These are phyloP conservation scores for Lagocephalus sceleratus DNA, from an alignment of 2,797 vertebrate genomes.

Conservation along the genomic window DNA sequence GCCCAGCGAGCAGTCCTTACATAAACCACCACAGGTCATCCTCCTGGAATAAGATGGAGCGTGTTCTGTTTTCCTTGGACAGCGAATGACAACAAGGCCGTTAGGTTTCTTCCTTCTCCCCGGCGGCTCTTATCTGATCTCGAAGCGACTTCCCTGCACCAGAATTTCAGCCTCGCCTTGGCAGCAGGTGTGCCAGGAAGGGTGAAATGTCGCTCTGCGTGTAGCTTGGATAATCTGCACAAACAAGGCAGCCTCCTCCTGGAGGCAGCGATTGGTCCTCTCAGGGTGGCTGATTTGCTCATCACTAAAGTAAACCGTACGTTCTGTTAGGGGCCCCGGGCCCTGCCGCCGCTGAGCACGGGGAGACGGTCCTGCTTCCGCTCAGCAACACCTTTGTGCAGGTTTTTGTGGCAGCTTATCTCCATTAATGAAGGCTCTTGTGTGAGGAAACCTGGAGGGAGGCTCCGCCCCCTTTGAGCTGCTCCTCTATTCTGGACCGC, in stretches of 20 bases:
- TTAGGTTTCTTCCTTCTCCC: not conserved
- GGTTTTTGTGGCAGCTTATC: not conserved
- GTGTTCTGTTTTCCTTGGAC: constrained; percentile 58
- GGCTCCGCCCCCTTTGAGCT: constrained; percentile 40
- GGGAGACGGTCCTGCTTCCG: no score
- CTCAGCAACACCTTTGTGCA: no score
- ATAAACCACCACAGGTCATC: constrained; percentile 62
- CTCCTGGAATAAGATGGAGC: constrained; percentile 57
- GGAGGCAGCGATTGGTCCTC: constrained; percentile 26
- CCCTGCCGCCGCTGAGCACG: no score
- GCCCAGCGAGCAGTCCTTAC: constrained; percentile 59
- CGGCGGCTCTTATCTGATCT: constrained; percentile 1
- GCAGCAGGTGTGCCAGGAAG: not conserved
- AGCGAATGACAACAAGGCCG: constrained; percentile 20
- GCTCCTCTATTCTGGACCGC: no score
- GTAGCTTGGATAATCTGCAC: constrained; percentile 29
- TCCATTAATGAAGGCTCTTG: not conserved
- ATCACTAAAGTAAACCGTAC: not conserved
- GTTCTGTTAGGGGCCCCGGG: no score
- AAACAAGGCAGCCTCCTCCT: constrained; percentile 3
- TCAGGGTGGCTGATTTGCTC: not conserved
- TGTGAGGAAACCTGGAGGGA: not conserved
- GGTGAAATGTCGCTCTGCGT: not conserved
- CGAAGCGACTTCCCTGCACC: constrained; percentile 1
- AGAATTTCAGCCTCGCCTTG: constrained; percentile 3